phyloP scores from a whole-genome alignment of 1,140 invertebrate species.

The Hylaeus volcanicus region DNA sequence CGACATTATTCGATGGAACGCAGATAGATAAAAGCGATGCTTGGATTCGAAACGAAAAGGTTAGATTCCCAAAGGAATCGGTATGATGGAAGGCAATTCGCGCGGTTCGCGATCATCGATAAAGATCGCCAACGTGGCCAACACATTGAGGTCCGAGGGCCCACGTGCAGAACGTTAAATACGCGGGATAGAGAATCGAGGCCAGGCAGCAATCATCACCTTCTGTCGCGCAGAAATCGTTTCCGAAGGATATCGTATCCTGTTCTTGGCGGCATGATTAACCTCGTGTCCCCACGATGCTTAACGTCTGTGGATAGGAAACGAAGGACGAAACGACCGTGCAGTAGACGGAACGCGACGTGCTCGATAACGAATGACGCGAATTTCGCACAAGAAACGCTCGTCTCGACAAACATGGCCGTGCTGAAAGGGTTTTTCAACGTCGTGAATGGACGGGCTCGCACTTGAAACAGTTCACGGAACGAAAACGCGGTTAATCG shows the following conservation, averaged over 20 bases:
- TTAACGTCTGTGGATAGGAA: background rate
- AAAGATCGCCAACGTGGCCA: conserved; percentile 57
- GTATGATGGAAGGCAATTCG: background rate
- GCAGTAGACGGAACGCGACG: background rate
- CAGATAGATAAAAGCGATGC: background rate
- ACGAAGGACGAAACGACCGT: background rate
- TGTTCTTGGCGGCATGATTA: conserved; percentile 29
- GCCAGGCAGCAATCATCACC: conserved; percentile 43
- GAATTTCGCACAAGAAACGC: conserved; percentile 39
- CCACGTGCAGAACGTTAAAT: conserved; percentile 42
- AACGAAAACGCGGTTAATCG: conserved; percentile 61
- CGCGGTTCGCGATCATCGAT: conserved; percentile 4
- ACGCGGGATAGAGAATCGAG: conserved; percentile 38
- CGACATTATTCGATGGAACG: background rate
- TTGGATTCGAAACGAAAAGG: background rate
- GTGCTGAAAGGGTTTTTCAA: conserved; percentile 49
- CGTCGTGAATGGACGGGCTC: conserved; percentile 20
- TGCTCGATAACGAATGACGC: conserved; percentile 34
- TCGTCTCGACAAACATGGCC: conserved; percentile 62
- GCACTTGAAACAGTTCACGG: conserved; percentile 26
- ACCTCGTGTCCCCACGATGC: conserved; percentile 9
- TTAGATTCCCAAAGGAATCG: background rate
- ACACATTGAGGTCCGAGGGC: conserved; percentile 4
- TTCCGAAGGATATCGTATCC: conserved; percentile 34
- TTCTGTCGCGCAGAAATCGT: conserved; percentile 14